These are phyloP conservation scores for Phenganax subtilis DNA, from an alignment of 92 coral and sea anemone genomes.

Conservation along the genomic window DNA sequence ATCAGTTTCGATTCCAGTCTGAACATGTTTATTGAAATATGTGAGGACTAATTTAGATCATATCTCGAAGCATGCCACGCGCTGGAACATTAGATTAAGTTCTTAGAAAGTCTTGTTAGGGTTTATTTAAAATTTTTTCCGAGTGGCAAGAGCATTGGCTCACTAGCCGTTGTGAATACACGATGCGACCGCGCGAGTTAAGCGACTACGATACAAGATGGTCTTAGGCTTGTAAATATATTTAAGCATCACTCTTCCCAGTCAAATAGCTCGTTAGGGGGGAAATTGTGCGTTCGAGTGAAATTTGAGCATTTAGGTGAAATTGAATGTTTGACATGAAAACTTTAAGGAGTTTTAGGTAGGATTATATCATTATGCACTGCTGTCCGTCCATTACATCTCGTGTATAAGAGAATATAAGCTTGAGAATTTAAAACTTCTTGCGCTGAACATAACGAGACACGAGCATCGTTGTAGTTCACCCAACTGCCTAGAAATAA, in stretches of 20 bases:
- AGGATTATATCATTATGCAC: neutral
- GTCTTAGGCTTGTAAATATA: no score
- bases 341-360: slow-evolving; percentile 29
- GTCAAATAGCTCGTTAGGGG: no score
- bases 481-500: slow-evolving; percentile 32
- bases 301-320: no score
- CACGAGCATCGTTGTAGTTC: slow-evolving; percentile 31
- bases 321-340: no score
- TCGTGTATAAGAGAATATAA: slow-evolving; percentile 31
- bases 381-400: slow-evolving; percentile 31
- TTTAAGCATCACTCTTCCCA: no score
- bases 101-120: no score
- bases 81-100: neutral
- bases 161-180: no score
- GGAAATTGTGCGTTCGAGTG: no score
- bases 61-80: neutral
- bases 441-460: slow-evolving; percentile 15
- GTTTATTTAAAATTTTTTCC: no score
- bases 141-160: no score
- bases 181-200: no score
- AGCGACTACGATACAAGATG: no score
- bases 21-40: slow-evolving; percentile 4
- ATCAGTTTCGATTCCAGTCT: slow-evolving; percentile 2
- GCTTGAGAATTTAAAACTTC: slow-evolving; percentile 35
- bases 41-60: neutral